phyloP scores from a whole-genome alignment of 2,888 invertebrate species.

The Chelonus formosanus region DNA sequence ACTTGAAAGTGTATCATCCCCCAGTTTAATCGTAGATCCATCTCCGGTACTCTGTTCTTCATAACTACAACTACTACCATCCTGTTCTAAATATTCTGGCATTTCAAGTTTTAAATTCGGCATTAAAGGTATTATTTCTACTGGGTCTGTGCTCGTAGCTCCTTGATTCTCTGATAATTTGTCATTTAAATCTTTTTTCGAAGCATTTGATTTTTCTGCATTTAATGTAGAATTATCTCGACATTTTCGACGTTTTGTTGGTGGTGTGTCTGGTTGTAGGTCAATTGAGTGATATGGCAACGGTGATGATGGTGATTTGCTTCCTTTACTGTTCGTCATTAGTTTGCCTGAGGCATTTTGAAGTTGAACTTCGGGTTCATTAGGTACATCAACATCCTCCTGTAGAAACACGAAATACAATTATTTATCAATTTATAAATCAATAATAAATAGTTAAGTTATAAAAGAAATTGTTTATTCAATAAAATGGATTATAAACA shows the following conservation, averaged over 20 bases:
- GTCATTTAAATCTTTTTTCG: slow-evolving; percentile 53
- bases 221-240: slow-evolving; percentile 55
- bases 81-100: slow-evolving; percentile 69
- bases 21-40: slow-evolving; percentile 54
- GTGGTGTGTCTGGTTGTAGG: slow-evolving; percentile 56
- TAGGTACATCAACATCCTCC: slow-evolving; percentile 62
- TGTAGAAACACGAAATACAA: slow-evolving; percentile 36
- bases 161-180: slow-evolving; percentile 53
- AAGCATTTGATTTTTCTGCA: slow-evolving; percentile 49
- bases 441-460: not conserved
- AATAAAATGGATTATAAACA: not conserved
- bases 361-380: slow-evolving; percentile 63
- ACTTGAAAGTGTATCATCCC: slow-evolving; percentile 56
- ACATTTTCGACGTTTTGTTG: slow-evolving; percentile 61
- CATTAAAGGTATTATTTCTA: slow-evolving; percentile 65
- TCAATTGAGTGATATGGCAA: slow-evolving; percentile 56
- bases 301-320: slow-evolving; percentile 59
- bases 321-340: slow-evolving; percentile 55
- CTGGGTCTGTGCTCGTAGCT: slow-evolving; percentile 56
- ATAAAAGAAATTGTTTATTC: too few relatives aligned
- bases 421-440: slow-evolving; percentile 6
- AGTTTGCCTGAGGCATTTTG: slow-evolving; percentile 58
- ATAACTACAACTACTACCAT: slow-evolving; percentile 64
- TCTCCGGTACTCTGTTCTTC: slow-evolving; percentile 61
- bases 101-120: slow-evolving; percentile 69